Evolutionary conservation across 2,113 vertebrate genomes (phyloP), one percentile per base, ranked within the genome.

Genomic region (Sitta europaea): DNA sequence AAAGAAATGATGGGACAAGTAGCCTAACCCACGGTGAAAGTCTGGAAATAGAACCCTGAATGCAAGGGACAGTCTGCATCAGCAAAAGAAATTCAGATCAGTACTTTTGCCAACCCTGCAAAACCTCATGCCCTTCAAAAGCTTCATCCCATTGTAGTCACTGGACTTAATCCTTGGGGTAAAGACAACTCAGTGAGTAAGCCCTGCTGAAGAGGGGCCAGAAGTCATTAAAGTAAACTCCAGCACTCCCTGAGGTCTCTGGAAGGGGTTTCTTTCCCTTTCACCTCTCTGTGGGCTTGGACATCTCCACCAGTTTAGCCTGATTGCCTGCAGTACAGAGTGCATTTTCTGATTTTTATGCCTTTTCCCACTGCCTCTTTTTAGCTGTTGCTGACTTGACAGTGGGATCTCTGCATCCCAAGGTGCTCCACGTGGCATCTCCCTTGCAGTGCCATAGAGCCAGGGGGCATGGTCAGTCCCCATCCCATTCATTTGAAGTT

Each of bases 351-450:
- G 18, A 9, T 14, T 36, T 45, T 86, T 16, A 18, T 15, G 22
- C 16, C 18, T 29, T 72, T 72, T 40, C 16, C 27, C 14, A 19
- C 33, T 9, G 4, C 9, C 27, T 75, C 17, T 31, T 82, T 20
- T 33, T 12, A n/a, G 12, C 19, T 6, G 0, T 3, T 2, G 0
- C 18, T 47, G 31, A 15, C 53, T 33, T 0, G 0, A 15, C 58
- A 45, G 43, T 0, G 3, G 27, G 3, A 6, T 40, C 19, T 78
- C 25, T 1, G 1, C 35, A 29, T 3, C 6, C 14, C 20, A 13
- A 13, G 2, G 0, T 9, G 13, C 14, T 83, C 22, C 33, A 8
- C 0, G 1, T 6, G 35, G 14, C 9, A 1, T 21, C 2, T 2
- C 13, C 36, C 17, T 6, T 11, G 10, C 7, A 23, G 9, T 11